Percentiles rank a stretch among this genome's conserved stretches.
Evolutionary conservation across 2,113 vertebrate species (phyloP).

Genomic region (Nothocercus julius): DNA sequence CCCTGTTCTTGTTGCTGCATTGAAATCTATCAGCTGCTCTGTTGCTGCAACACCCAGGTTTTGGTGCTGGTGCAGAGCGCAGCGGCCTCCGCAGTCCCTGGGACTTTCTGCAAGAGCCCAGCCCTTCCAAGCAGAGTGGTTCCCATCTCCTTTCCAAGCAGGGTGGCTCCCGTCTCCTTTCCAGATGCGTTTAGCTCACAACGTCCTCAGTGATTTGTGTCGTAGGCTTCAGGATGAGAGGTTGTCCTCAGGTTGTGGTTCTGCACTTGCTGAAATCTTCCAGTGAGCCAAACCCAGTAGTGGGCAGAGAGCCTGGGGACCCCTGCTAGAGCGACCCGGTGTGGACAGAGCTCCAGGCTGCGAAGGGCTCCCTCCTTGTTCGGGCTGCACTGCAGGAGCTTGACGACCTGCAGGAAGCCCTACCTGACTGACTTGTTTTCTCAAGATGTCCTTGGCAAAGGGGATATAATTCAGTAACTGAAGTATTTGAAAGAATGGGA

Average conservation of each 20-base stretch:
- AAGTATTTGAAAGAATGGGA: background rate
- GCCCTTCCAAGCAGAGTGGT: background rate
- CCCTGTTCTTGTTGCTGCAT: background rate
- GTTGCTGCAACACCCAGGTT: background rate
- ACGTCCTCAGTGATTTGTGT: background rate
- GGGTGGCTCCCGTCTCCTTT: background rate
- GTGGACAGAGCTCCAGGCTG: background rate
- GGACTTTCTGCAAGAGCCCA: background rate
- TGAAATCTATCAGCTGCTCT: background rate
- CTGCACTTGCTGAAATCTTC: conserved; percentile 33
- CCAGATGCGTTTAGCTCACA: conserved; percentile 6
- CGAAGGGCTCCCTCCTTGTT: background rate
- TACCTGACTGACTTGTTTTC: background rate
- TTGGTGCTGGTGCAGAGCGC: background rate
- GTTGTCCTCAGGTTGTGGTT: background rate
- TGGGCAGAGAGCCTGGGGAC: background rate
- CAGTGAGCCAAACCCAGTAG: background rate
- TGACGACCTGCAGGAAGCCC: background rate
- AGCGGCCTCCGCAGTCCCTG: background rate
- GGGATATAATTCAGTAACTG: background rate
- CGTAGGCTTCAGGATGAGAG: background rate
- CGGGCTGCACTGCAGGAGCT: background rate
- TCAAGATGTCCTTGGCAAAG: background rate
- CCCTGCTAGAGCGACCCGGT: background rate
- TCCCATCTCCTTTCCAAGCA: background rate